A percentile compares a stretch with the other conserved stretches of the same genome.
Conservation (phyloP, 2,797 vertebrate species). For the Siniperca obscura region DNA sequence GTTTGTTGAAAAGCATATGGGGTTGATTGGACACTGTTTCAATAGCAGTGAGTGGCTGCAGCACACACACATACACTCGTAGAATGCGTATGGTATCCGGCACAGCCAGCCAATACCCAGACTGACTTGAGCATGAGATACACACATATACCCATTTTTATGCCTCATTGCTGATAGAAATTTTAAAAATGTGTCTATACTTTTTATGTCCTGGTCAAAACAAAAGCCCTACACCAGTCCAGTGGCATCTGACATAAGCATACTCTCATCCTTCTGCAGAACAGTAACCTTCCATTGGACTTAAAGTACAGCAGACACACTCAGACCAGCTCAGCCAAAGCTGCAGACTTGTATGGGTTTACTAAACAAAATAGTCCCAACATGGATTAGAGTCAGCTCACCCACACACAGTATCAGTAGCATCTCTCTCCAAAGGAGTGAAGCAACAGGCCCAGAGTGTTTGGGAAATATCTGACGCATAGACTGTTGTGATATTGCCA, state of each 20-base stretch:
- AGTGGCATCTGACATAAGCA: not conserved
- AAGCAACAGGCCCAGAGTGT: conserved; percentile 56
- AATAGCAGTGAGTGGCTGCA: not conserved
- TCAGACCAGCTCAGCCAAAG: conserved; percentile 14
- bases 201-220: not conserved
- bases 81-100: not conserved
- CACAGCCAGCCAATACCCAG: not conserved
- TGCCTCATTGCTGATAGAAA: not conserved
- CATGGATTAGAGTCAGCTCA: conserved; percentile 24
- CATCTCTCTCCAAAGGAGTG: conserved; percentile 39
- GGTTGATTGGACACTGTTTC: not conserved
- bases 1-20: not conserved
- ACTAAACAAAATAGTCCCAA: conserved; percentile 28
- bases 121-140: not conserved
- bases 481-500: conserved; percentile 44
- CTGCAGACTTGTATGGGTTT: conserved; percentile 26
- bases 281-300: conserved; percentile 3
- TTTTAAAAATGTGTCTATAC: not conserved
- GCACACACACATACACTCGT: not conserved
- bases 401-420: conserved; percentile 32
- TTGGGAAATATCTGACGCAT: conserved; percentile 60
- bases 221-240: not conserved
- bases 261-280: not conserved
- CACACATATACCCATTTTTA: not conserved
- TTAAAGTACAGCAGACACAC: conserved; percentile 9